Conservation (phyloP, 2,797 vertebrate genomes). For the Caiman crocodilus region DNA sequence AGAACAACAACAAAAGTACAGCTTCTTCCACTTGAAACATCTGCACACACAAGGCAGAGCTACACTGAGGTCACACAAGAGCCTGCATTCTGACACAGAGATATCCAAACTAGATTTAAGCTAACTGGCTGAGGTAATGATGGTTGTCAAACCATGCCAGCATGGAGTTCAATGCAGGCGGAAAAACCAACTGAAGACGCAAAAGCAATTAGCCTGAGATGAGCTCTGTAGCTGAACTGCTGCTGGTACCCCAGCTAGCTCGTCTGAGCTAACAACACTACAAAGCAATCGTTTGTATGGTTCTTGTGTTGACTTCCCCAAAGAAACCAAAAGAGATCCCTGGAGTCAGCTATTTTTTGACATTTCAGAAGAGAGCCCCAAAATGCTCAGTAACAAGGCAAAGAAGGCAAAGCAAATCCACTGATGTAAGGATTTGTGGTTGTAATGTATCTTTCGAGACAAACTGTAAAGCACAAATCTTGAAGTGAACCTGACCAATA, state of each 20-base stretch:
- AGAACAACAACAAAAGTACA: background rate
- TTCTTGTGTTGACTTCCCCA: background rate
- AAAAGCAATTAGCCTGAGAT: background rate
- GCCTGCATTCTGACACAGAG: background rate
- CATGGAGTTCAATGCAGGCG: background rate
- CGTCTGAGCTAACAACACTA: background rate
- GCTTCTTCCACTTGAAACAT: background rate
- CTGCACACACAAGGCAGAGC: background rate
- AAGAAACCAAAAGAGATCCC: background rate
- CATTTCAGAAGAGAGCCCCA: background rate
- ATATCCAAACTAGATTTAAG: background rate
- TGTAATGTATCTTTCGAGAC: background rate
- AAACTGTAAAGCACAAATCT: background rate
- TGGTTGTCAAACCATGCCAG: background rate
- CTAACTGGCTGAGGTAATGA: background rate
- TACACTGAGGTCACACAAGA: background rate
- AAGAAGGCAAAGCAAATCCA: background rate
- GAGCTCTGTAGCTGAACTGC: background rate
- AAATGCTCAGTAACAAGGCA: background rate
- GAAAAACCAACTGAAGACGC: background rate
- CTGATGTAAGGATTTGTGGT: background rate
- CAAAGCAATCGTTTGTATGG: too few relatives aligned
- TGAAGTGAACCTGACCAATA: background rate
- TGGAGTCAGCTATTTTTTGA: background rate
- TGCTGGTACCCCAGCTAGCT: background rate